Percentiles rank a stretch among this genome's conserved stretches.
These are phyloP conservation scores for Nasalis larvatus DNA, from an alignment of 2,113 vertebrate species.

Conservation along the genomic window DNA sequence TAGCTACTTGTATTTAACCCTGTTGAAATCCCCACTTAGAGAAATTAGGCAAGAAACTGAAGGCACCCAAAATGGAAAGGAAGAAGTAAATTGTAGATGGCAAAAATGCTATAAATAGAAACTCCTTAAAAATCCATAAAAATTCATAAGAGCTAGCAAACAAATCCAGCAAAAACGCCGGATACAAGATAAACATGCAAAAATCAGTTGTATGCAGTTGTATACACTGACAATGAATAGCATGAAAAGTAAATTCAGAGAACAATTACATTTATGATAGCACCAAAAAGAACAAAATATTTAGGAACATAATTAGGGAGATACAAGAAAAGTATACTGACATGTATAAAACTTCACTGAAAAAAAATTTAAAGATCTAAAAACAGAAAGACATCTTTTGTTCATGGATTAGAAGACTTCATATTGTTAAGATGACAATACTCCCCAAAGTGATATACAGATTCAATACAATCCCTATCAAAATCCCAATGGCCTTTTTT, in stretches of 20 bases:
- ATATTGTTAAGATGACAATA: constrained; percentile 11
- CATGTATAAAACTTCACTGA: not conserved
- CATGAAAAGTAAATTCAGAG: not conserved
- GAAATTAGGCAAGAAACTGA: not conserved
- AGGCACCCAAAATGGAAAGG: not conserved
- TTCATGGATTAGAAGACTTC: not conserved
- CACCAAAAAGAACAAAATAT: constrained; percentile 38
- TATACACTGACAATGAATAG: not conserved
- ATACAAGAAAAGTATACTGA: not conserved
- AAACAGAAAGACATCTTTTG: not conserved
- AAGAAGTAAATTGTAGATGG: not conserved
- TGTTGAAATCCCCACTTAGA: not conserved
- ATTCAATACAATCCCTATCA: not conserved
- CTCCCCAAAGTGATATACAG: not conserved
- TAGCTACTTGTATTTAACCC: not conserved
- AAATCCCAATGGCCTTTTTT: constrained; percentile 8
- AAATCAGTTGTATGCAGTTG: not conserved
- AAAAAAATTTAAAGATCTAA: not conserved
- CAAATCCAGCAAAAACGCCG: not conserved
- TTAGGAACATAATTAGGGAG: not conserved
- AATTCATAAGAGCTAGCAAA: not conserved
- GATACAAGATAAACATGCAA: not conserved
- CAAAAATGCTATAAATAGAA: not conserved
- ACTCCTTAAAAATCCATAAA: not conserved
- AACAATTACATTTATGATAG: not conserved